Evolutionary conservation across 2,797 vertebrate genomes (phyloP), one percentile per base, ranked within the genome.

Genomic region (Sternotherus odoratus): DNA sequence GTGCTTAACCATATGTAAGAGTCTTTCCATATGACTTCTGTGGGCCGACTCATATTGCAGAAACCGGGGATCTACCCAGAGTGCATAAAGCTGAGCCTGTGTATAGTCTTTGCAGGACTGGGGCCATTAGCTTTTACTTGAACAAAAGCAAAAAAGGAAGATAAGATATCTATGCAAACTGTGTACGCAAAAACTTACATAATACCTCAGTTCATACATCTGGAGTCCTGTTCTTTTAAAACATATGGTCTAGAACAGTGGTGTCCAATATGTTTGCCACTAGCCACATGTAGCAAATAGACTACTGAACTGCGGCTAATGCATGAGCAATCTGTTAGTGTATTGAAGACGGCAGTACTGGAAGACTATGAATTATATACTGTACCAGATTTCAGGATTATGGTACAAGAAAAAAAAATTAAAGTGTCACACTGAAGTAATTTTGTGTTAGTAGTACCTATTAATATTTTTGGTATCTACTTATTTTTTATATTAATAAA

Each of bases 221-320:
- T 95, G 94, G 92, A 69, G n/a, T 12, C 66, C 66, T 69, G 80
- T 86, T 95, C 83, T 23, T 92, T 84, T 88, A 79, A 74, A 96
- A 56, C 95, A 95, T 94, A 96, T 89, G 92, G 86, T 91, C 95
- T 43, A 43, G 43, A 43, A 43, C 43, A 43, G 43, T 43, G 43
- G 43, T 43, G 43, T 43, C 43, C 43, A 43, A 43, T 43, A 43
- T 8, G 43, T 43, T 43, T 43, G 43, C 43, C 43, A 43, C 43
- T 43, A 43, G 43, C 43, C 43, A 43, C 43, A 43, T 43, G 43
- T 43, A 8, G 43, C 43, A 8, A 43, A 43, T 43, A 43, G 43
- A 8, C 43, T 43, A 43, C 43, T 43, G 43, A 43, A 43, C 8
- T 43, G 43, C 8, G 43, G 8, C 43, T 43, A 43, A 43, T 43